Percentiles rank a stretch among this genome's conserved stretches.
Conservation (phyloP, 2,797 vertebrate species). For the Todus mexicanus region DNA sequence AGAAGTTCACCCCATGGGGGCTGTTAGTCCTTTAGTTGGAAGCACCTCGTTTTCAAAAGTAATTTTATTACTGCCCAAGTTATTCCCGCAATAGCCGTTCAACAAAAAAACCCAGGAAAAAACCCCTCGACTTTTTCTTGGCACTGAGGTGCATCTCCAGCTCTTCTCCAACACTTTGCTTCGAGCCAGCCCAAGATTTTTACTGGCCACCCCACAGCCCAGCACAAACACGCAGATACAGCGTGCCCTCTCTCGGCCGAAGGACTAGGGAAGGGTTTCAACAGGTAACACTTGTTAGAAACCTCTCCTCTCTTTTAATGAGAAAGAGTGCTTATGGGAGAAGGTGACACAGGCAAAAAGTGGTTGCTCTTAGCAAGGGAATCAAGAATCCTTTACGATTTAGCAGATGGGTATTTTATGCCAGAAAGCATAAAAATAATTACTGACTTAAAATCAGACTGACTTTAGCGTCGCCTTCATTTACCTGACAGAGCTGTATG, state of each 20-base stretch:
- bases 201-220: background rate
- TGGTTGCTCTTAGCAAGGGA: background rate
- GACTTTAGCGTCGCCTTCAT: background rate
- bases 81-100: background rate
- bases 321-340: background rate
- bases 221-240: background rate
- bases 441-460: background rate
- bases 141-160: background rate
- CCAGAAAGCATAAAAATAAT: background rate
- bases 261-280: background rate
- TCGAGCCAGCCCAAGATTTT: accelerated
- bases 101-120: background rate
- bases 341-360: background rate
- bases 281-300: background rate
- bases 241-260: background rate
- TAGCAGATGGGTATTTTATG: background rate
- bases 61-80: background rate
- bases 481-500: background rate
- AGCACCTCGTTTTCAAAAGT: background rate
- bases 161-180: background rate
- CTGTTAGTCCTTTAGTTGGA: background rate
- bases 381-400: background rate
- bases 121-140: background rate
- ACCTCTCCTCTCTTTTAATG: background rate
- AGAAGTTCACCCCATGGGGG: background rate